Evolutionary conservation across 1,140 invertebrate species (phyloP).

Genomic region (Oscheius sp.): DNA sequence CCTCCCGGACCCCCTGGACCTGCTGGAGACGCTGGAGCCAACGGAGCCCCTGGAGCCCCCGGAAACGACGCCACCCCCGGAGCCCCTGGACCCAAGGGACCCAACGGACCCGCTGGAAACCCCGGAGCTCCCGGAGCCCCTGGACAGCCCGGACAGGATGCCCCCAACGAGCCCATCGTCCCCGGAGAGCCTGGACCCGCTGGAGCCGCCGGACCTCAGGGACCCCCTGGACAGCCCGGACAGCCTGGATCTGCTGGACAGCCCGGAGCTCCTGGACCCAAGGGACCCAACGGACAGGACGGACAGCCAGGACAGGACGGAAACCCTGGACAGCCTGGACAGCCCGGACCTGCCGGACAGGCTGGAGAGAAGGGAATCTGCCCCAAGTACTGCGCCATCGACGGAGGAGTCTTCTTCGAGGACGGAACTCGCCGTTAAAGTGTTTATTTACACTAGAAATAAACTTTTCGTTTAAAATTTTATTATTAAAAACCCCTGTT

Average conservation of each 20-base stretch:
- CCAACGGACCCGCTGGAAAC: slow-evolving; percentile 38
- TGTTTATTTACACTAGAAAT: no score
- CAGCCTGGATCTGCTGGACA: slow-evolving; percentile 34
- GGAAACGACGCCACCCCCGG: slow-evolving; percentile 36
- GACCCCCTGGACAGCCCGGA: slow-evolving; percentile 37
- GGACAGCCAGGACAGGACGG: slow-evolving; percentile 39
- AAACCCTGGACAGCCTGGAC: slow-evolving; percentile 38
- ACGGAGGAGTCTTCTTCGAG: slow-evolving; percentile 58
- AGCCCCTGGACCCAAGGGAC: slow-evolving; percentile 37
- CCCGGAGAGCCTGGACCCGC: slow-evolving; percentile 38
- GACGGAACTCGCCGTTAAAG: slow-evolving; percentile 52
- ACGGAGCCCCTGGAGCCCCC: slow-evolving; percentile 33
- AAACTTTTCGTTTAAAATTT: no score
- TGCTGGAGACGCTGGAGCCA: slow-evolving; percentile 28
- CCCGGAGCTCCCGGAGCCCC: slow-evolving; percentile 37
- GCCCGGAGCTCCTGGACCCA: slow-evolving; percentile 33
- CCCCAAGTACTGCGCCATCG: slow-evolving; percentile 56
- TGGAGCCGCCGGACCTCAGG: slow-evolving; percentile 37
- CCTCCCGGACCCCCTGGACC: slow-evolving; percentile 40
- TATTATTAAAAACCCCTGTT: no score
- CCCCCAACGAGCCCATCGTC: slow-evolving; percentile 34
- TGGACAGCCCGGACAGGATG: slow-evolving; percentile 37
- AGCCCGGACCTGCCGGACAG: slow-evolving; percentile 30
- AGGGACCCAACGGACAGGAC: slow-evolving; percentile 38
- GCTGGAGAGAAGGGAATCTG: slow-evolving; percentile 56